A percentile compares a stretch with the other conserved stretches of the same genome.
These are phyloP conservation scores for Planococcus citri DNA, from an alignment of 1,140 invertebrate genomes.

Conservation along the genomic window DNA sequence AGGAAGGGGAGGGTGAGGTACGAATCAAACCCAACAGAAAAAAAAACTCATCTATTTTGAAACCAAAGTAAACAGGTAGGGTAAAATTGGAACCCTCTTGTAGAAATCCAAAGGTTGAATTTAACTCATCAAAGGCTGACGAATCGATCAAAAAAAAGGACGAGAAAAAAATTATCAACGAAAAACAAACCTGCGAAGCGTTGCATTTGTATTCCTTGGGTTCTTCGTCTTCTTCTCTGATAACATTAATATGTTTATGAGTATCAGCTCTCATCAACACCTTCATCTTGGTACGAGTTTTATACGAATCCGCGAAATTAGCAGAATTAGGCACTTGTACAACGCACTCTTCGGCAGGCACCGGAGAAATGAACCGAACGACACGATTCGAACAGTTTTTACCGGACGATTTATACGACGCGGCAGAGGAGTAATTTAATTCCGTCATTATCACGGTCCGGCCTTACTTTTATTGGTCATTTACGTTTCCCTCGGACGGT, in stretches of 20 bases:
- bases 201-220: conserved; percentile 8
- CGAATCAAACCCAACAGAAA: too few species aligned
- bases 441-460: conserved; percentile 14
- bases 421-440: conserved; percentile 1
- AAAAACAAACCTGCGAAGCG: neutral
- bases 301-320: neutral
- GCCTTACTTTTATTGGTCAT: conserved; percentile 17
- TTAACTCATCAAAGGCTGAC: too few species aligned
- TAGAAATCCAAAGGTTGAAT: too few species aligned
- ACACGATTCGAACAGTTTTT: conserved; percentile 7
- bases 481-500: conserved; percentile 8
- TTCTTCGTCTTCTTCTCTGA: conserved; percentile 14
- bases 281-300: neutral
- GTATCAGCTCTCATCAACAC: conserved; percentile 16
- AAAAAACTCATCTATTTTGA: too few species aligned
- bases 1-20: too few species aligned
- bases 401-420: conserved; percentile 9
- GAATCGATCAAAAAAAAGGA: too few species aligned
- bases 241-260: conserved; percentile 11
- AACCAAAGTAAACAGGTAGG: too few species aligned
- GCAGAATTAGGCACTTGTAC: neutral
- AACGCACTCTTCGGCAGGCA: conserved; percentile 14
- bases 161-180: too few species aligned
- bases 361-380: conserved; percentile 17
- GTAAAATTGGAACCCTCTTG: too few species aligned